phyloP scores from a whole-genome alignment of 2,888 invertebrate species.

The Peribatodes rhomboidaria region DNA sequence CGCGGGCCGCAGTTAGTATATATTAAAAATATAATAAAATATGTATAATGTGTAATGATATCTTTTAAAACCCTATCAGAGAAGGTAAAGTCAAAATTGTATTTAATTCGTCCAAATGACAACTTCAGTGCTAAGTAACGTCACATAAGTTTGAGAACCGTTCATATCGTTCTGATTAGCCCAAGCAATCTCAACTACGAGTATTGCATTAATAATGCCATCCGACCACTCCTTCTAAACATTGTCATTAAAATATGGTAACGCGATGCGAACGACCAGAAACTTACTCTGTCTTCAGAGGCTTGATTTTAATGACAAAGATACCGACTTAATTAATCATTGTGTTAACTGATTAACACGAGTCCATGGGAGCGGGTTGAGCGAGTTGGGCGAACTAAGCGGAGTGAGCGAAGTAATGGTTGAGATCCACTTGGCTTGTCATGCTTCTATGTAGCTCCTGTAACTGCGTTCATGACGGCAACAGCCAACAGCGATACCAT shows the following conservation, averaged over 20 bases:
- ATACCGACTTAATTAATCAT: slow-evolving; percentile 82
- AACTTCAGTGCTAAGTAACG: too few species aligned
- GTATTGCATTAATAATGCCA: slow-evolving; percentile 11
- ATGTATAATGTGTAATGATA: too few species aligned
- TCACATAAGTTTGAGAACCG: not conserved
- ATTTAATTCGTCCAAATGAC: too few species aligned
- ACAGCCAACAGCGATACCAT: not conserved
- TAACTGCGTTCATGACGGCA: not conserved
- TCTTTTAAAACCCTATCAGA: too few species aligned
- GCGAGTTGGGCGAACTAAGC: slow-evolving; percentile 37
- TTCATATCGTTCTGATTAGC: too few species aligned
- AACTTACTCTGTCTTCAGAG: slow-evolving; percentile 39
- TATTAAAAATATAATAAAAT: too few species aligned
- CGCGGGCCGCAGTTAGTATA: too few species aligned
- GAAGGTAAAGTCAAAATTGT: too few species aligned
- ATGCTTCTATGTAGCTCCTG: not conserved
- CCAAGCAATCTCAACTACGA: slow-evolving; percentile 8
- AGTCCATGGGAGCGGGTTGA: slow-evolving; percentile 66
- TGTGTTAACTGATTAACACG: slow-evolving; percentile 80
- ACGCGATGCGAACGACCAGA: slow-evolving; percentile 17
- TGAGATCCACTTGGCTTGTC: not conserved
- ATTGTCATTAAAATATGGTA: slow-evolving; percentile 29
- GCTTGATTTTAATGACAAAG: slow-evolving; percentile 80
- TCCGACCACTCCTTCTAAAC: slow-evolving; percentile 11
- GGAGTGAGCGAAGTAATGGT: slow-evolving; percentile 18